These are phyloP conservation scores for Agapornis roseicollis DNA, from an alignment of 2,113 vertebrate species.

Conservation along the genomic window DNA sequence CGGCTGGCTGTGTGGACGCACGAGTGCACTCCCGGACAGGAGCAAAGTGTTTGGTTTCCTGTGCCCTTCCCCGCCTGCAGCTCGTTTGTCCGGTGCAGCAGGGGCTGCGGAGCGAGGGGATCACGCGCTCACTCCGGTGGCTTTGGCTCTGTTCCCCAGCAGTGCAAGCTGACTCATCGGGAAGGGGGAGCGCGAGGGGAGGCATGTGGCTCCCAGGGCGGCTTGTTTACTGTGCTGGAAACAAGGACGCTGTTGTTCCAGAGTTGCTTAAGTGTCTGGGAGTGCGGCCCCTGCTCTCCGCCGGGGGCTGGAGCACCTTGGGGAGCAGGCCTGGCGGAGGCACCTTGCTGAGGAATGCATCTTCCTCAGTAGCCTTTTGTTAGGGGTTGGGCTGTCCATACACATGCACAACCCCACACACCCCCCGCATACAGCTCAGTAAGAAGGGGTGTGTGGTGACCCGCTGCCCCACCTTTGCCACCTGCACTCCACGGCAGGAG, in stretches of 20 bases:
- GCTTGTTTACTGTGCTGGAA: slow-evolving; percentile 42
- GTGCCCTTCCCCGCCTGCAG: not conserved
- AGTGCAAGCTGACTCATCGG: not conserved
- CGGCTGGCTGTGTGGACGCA: fast-evolving
- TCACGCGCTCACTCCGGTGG: not conserved
- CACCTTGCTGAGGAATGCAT: slow-evolving; percentile 63
- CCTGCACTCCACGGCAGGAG: fast-evolving
- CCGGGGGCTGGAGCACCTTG: slow-evolving; percentile 35
- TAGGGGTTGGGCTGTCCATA: not conserved
- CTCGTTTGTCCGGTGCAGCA: fast-evolving
- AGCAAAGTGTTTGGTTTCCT: not conserved
- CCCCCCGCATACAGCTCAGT: not conserved
- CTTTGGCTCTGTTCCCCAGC: not conserved
- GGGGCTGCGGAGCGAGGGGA: not conserved
- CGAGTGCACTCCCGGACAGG: fast-evolving
- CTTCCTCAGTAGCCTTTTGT: slow-evolving; percentile 62
- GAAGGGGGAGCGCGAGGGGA: not conserved
- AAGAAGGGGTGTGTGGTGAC: not conserved
- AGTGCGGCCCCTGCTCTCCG: not conserved
- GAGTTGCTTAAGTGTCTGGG: slow-evolving; percentile 45
- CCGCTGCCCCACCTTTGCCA: not conserved
- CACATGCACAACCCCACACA: not conserved
- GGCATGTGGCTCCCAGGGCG: not conserved
- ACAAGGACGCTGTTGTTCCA: slow-evolving; percentile 49
- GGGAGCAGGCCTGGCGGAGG: slow-evolving; percentile 46